Evolutionary conservation across 2,113 vertebrate species (phyloP), one percentile per base, ranked within the genome.

Genomic region (Podilymbus podiceps): DNA sequence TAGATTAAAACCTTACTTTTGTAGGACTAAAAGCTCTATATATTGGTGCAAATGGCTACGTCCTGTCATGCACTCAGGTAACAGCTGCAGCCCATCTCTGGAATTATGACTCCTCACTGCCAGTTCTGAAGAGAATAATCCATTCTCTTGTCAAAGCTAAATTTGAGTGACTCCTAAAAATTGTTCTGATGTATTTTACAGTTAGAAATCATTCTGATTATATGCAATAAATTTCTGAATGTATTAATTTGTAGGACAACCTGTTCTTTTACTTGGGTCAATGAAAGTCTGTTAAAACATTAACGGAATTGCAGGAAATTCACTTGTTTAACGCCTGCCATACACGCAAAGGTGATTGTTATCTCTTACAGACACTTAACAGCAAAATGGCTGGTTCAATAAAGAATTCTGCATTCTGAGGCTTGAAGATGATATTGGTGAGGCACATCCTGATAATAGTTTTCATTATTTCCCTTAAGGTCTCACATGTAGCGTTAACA

Each of bases 371-470:
- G n/a, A 66, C 31, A 63, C 9, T 56, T 64, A 77, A 81, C 42
- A 95, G 44, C 21, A 86, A 86, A 83, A 95, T 74, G 25, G 13
- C n/a, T 92, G 17, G 50, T 84, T 95, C 68, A 47, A 11, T 76
- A 84, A 64, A 81, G 6, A 44, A 47, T 84, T 74, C 55, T 62
- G 14, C 10, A 1, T 66, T 78, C 63, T 38, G 21, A 89, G 44
- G 71, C 67, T 49, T 30, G 25, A 82, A 64, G 40, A 59, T 55
- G 17, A 52, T 49, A 78, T 21, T 46, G 30, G n/a, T 52, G 31
- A 89, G n/a, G 11, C 31, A 58, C 14, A 53, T 13, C 60, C 75
- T 74, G 50, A 47, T 62, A 80, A 58, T 1, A 72, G 23, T n/a
- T 46, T 46, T 80, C 24, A 53, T 85, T 88, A 58, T 84, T 86